Percentiles rank a stretch among this genome's conserved stretches.
Evolutionary conservation across 2,888 invertebrate species (phyloP).

Genomic region (Agelastica alni): DNA sequence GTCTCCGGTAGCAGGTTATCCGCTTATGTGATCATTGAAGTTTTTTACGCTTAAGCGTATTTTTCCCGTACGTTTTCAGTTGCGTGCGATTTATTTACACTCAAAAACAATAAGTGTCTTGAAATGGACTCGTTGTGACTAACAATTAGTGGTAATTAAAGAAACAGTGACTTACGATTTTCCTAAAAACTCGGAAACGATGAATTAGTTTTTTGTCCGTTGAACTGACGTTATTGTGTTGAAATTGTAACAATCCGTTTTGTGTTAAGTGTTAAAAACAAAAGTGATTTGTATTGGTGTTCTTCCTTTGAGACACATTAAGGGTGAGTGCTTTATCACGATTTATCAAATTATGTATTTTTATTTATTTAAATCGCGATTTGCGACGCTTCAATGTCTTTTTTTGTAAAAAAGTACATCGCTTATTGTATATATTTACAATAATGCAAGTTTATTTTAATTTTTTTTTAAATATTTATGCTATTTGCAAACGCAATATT

Average conservation of each 20-base stretch:
- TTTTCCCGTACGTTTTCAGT: constrained; percentile 9
- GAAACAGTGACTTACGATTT: constrained; percentile 8
- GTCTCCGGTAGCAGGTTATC: constrained; percentile 35
- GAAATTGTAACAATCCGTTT: not conserved
- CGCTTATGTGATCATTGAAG: constrained; percentile 33
- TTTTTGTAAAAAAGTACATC: no score
- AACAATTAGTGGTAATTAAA: constrained; percentile 15
- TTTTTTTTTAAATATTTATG: no score
- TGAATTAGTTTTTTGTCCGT: constrained; percentile 4
- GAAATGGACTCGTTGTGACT: constrained; percentile 15
- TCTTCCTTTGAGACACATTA: not conserved
- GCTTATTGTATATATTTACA: no score
- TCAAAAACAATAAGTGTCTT: constrained; percentile 15
- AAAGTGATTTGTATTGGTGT: constrained; percentile 7
- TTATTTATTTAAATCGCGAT: no score
- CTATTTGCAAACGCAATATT: no score
- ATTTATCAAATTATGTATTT: no score
- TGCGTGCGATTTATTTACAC: not conserved
- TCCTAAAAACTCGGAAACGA: constrained; percentile 5
- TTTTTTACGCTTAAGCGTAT: constrained; percentile 29
- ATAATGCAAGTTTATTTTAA: no score
- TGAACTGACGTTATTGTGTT: not conserved
- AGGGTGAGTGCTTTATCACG: no score
- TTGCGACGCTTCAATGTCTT: no score
- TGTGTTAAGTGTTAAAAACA: constrained; percentile 13